These are phyloP conservation scores for Lasiurus cinereus DNA, from an alignment of 2,113 vertebrate species.

Conservation along the genomic window DNA sequence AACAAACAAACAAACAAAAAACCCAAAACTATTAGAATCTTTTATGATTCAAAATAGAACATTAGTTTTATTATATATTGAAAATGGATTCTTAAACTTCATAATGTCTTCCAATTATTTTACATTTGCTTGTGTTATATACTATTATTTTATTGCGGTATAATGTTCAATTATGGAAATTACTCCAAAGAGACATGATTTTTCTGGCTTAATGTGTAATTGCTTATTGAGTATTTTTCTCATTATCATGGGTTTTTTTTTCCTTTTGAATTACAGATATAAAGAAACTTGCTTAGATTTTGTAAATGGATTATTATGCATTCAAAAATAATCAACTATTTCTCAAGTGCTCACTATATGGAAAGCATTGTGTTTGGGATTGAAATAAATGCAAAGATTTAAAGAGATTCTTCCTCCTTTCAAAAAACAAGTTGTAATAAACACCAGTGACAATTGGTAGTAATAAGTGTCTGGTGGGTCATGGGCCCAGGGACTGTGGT, in stretches of 20 bases:
- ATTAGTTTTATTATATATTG: constrained; percentile 78
- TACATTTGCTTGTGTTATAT: constrained; percentile 79
- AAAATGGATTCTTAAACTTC: constrained; percentile 81
- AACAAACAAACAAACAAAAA: neutral
- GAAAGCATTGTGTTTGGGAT: neutral
- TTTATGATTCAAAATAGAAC: constrained; percentile 82
- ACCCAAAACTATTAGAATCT: constrained; percentile 69
- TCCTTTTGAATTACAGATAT: constrained; percentile 63
- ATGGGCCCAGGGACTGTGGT: neutral
- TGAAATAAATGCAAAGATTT: neutral
- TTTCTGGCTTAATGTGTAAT: constrained; percentile 72
- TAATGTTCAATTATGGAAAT: constrained; percentile 78
- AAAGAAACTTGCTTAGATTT: constrained; percentile 72
- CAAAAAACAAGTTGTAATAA: neutral
- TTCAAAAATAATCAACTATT: constrained; percentile 57
- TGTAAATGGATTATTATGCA: constrained; percentile 66
- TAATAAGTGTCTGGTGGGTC: neutral
- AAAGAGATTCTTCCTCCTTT: neutral
- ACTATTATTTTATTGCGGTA: constrained; percentile 73
- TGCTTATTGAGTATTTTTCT: constrained; percentile 73
- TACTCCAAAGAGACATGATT: constrained; percentile 76
- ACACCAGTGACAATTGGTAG: neutral
- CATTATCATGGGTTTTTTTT: constrained; percentile 61
- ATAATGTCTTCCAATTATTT: constrained; percentile 86
- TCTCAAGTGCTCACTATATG: neutral